These are phyloP conservation scores for Ridgeia piscesae DNA, from an alignment of 1,140 invertebrate species.

Conservation along the genomic window DNA sequence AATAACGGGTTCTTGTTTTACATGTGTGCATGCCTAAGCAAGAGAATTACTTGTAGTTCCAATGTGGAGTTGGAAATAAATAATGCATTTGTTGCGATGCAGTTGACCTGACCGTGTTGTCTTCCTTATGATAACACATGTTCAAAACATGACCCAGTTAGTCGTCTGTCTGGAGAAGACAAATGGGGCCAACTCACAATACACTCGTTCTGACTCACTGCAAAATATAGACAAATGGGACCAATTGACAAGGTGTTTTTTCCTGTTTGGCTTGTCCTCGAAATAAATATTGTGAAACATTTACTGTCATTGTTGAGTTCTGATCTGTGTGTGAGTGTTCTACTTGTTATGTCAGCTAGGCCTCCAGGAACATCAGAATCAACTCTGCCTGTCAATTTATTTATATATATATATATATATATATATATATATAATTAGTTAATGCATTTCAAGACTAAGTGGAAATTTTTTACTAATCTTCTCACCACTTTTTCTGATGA, in stretches of 20 bases:
- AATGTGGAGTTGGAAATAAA: neutral
- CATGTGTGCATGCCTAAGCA: neutral
- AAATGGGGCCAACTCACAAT: neutral
- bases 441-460: too few relatives aligned
- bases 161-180: neutral
- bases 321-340: too few relatives aligned
- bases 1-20: neutral
- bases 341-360: neutral
- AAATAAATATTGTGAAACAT: neutral
- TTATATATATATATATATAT: neutral
- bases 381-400: neutral
- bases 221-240: too few relatives aligned
- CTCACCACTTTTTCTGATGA: too few relatives aligned
- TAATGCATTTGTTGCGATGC: neutral
- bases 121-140: neutral
- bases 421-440: too few relatives aligned
- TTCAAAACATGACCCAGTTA: neutral
- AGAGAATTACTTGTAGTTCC: neutral
- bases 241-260: neutral
- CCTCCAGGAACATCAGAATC: neutral
- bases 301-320: neutral
- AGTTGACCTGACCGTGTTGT: neutral
- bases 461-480: too few relatives aligned
- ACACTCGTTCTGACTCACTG: too few relatives aligned
- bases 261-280: neutral